Evolutionary conservation across 1,140 invertebrate genomes (phyloP), one percentile per base, ranked within the genome.

Genomic region (Chymomyza costata): DNA sequence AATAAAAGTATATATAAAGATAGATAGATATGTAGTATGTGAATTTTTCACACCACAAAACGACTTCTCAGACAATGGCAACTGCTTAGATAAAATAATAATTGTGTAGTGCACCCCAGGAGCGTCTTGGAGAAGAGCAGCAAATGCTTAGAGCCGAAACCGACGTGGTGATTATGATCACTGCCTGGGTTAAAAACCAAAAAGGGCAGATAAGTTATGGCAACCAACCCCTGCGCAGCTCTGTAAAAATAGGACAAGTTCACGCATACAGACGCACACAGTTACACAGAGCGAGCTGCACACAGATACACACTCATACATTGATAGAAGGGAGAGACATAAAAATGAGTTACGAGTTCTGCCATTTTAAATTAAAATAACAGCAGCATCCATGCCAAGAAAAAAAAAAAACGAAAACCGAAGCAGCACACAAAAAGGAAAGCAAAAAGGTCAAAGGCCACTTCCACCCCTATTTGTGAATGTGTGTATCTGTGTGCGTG

Each of bases 281-380:
- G n/a, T n/a, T n/a, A n/a, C n/a, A n/a, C n/a, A n/a, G n/a, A n/a
- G n/a, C n/a, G n/a, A n/a, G n/a, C n/a, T n/a, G n/a, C 37, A 14
- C 37, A 67, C 19, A 32, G 5, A 35, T 45, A 60, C 32, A 57
- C 47, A 55, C 54, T 54, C 11, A 15, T 2, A 46, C 32, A 46
- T 41, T 51, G 37, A 57, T 49, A 74, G 65, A 65, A 78, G 71
- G 67, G 78, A 80, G 71, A 66, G 65, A 67, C 76, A 82, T 84
- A 82, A 84, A 83, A 84, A 82, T 84, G 82, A 84, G 81, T 84
- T 84, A 84, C 81, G 81, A 84, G 70, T 61, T 67, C 82, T 74
- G 71, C 81, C 82, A 84, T 84, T 84, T 84, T 82, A 81, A 81
- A 81, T 81, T 82, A 81, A 81, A 81, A 82, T 81, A 82, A 56